Conservation (phyloP, 2,113 vertebrate genomes). For the Forbesichthys papilliferus region DNA sequence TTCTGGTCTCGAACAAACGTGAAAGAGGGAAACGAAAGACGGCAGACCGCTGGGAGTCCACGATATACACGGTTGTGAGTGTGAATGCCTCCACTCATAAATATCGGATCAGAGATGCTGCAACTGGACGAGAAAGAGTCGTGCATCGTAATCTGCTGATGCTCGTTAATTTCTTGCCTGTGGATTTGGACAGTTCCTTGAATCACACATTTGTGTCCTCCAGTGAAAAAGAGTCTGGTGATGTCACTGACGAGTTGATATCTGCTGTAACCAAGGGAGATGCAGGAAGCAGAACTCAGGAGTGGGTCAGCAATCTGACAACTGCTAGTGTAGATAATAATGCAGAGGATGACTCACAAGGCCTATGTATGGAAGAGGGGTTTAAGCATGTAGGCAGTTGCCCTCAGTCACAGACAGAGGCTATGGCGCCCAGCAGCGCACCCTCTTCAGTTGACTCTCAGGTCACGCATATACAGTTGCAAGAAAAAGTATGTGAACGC, state of each 20-base stretch:
- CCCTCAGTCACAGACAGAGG: neutral
- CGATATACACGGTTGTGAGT: neutral
- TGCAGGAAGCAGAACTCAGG: slow-evolving; percentile 5
- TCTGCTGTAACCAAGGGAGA: neutral
- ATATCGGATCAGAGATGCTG: neutral
- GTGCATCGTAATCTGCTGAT: neutral
- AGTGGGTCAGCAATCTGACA: slow-evolving; percentile 1
- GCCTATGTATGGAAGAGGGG: neutral
- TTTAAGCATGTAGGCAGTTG: neutral
- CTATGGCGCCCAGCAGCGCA: neutral
- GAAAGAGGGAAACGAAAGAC: neutral
- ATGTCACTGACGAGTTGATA: neutral
- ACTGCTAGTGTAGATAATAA: neutral
- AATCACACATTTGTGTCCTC: neutral
- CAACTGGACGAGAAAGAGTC: neutral
- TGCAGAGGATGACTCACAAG: neutral
- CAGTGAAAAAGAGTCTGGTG: neutral
- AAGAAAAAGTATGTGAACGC: no score
- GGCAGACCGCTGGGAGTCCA: slow-evolving; percentile 3
- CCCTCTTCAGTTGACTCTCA: slow-evolving; percentile 1
- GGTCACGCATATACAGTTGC: neutral
- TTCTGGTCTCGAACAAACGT: neutral
- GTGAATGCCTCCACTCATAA: neutral
- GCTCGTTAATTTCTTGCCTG: neutral
- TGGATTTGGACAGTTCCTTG: neutral